phyloP scores from a whole-genome alignment of 2,797 vertebrate genomes.

The Rousettus madagascariensis region DNA sequence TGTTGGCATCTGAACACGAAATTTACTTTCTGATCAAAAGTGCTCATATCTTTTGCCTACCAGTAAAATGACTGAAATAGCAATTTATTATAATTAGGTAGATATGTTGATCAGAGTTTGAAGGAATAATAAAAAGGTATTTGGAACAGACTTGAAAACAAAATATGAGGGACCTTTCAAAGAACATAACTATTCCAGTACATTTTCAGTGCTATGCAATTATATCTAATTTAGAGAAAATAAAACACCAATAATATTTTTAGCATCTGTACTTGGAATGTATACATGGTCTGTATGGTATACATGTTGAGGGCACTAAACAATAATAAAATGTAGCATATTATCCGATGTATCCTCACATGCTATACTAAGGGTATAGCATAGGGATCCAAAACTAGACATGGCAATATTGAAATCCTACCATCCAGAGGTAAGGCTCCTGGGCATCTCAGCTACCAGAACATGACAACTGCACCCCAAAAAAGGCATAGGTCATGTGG shows the following conservation, averaged over 20 bases:
- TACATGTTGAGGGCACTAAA: not conserved
- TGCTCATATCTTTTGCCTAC: not conserved
- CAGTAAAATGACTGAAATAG: not conserved
- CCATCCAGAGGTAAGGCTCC: not conserved
- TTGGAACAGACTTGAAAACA: not conserved
- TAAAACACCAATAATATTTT: not conserved
- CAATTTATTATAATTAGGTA: not conserved
- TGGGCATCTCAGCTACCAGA: not conserved
- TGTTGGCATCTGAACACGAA: constrained; percentile 5
- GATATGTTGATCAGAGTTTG: not conserved
- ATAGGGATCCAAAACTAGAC: not conserved
- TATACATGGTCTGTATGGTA: not conserved
- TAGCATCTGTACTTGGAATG: not conserved
- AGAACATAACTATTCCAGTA: not conserved
- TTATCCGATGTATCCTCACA: not conserved
- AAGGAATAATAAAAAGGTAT: not conserved
- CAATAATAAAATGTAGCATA: not conserved
- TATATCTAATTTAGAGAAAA: not conserved
- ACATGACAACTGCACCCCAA: not conserved
- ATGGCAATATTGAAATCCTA: not conserved
- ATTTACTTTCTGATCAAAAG: not conserved
- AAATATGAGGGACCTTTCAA: not conserved
- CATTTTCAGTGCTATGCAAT: not conserved
- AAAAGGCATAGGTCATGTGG: not conserved
- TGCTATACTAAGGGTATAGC: not conserved